Base-by-base conservation (phyloP, 2,888 invertebrate genomes). In the Drosophila fungiperda region DNA sequence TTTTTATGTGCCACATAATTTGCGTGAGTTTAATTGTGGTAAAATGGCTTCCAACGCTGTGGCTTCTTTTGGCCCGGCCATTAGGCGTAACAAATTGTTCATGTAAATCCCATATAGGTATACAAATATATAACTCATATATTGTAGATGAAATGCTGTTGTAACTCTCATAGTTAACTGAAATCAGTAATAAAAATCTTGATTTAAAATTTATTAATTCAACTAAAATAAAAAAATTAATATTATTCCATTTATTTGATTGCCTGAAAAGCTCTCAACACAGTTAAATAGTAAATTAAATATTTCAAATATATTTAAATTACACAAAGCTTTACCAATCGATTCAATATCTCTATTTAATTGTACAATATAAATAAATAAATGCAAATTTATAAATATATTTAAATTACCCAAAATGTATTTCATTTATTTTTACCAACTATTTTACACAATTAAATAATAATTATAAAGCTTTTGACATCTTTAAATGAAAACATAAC, bases 11-110 rank as follows among this genome's bases (percentile, higher is more conserved):
- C 71, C 71, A 61, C 84, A 74, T 69, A 82, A 85, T 90, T 87
- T 88, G 87, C 75, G 76, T 76, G 76, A 70, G 64, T 81, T 90
- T 90, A 86, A 90, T 90, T 86, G 90, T 80, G 90, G 81, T 64
- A 33, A 66, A 68, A 68, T 69, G 64, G 66, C 61, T 68, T 66
- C 54, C 66, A 53, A 52, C 42, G 45, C 53, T 57, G 35, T 40
- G 52, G 49, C 42, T 50, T 63, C 53, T 74, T 61, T 65, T 55
- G 63, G 63, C 73, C 80, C 40, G 73, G 55, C 73, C 72, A 84
- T 88, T 88, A 82, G 70, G 55, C 67, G 33, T 40, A 57, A 66
- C 68, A 75, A 86, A 83, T 71, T 68, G 58, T 75, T 76, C 50
- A 70, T 68, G 69, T 45, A 52, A 36, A 33, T 23, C 4, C 32